These are phyloP conservation scores for Melipona beecheii DNA, from an alignment of 2,888 invertebrate species.

Conservation along the genomic window DNA sequence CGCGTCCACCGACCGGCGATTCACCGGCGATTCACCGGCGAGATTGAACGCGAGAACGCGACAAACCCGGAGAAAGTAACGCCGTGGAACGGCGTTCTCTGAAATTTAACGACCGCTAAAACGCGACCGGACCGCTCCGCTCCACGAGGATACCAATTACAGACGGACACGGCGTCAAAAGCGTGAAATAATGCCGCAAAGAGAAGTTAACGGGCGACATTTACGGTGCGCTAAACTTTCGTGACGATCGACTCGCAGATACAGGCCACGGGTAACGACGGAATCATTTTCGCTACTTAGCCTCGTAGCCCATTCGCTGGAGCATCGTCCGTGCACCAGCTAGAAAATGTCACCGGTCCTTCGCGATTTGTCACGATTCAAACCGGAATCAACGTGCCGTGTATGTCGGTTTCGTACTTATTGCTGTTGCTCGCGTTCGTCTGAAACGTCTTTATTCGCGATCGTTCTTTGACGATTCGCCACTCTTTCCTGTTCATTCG, in stretches of 20 bases:
- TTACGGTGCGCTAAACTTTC: conserved; percentile 59
- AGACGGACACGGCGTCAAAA: conserved; percentile 39
- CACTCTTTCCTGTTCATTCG: background rate
- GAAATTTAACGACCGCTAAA: conserved; percentile 43
- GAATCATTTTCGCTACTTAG: conserved; percentile 55
- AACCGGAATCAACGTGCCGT: background rate
- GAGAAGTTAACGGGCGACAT: conserved; percentile 63
- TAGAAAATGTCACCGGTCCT: conserved; percentile 44
- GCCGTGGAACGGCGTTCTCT: conserved; percentile 14
- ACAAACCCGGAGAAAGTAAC: conserved; percentile 37
- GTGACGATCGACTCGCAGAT: conserved; percentile 50
- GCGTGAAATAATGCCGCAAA: conserved; percentile 55
- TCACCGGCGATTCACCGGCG: background rate
- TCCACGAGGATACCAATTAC: conserved; percentile 46
- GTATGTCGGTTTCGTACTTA: conserved; percentile 23
- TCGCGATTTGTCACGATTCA: conserved; percentile 49
- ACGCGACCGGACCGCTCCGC: conserved; percentile 4
- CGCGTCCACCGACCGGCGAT: background rate
- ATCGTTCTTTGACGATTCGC: background rate
- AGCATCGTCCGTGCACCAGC: conserved; percentile 12
- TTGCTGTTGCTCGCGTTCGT: conserved; percentile 11
- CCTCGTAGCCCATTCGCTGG: conserved; percentile 22
- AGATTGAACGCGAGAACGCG: background rate
- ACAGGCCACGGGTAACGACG: conserved; percentile 41
- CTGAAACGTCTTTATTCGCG: conserved; percentile 12